Evolutionary conservation across 2,113 vertebrate genomes (phyloP).

Genomic region (Hippocampus abdominalis): DNA sequence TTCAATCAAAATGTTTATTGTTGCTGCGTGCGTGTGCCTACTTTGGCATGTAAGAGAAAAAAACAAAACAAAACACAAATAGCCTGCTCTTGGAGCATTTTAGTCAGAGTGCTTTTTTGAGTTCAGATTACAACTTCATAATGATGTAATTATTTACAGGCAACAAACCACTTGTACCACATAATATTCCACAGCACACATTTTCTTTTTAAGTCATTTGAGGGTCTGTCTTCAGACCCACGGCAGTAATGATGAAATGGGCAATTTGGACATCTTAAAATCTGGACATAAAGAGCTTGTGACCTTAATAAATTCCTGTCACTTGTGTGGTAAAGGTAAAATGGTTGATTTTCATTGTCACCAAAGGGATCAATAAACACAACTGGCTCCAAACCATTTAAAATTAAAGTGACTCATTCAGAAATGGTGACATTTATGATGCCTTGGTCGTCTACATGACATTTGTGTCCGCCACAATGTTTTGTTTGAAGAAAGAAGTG

Average conservation of each 20-base stretch:
- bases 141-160: neutral
- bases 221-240: neutral
- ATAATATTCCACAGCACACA: neutral
- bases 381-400: neutral
- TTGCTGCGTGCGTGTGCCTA: neutral
- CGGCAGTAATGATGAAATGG: neutral
- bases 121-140: neutral
- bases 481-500: neutral
- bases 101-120: neutral
- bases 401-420: neutral
- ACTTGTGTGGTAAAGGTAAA: neutral
- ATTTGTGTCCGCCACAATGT: neutral
- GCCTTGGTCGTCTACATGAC: neutral
- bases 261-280: neutral
- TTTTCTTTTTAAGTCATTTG: neutral
- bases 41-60: neutral
- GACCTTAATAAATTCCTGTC: neutral
- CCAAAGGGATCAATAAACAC: neutral
- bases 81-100: neutral
- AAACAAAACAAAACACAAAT: neutral
- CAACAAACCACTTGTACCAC: neutral
- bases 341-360: conserved; percentile 1
- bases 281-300: neutral
- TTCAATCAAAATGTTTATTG: neutral
- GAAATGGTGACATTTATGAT: neutral